phyloP scores from a whole-genome alignment of 1,140 invertebrate species.

The Drosophila orosa region DNA sequence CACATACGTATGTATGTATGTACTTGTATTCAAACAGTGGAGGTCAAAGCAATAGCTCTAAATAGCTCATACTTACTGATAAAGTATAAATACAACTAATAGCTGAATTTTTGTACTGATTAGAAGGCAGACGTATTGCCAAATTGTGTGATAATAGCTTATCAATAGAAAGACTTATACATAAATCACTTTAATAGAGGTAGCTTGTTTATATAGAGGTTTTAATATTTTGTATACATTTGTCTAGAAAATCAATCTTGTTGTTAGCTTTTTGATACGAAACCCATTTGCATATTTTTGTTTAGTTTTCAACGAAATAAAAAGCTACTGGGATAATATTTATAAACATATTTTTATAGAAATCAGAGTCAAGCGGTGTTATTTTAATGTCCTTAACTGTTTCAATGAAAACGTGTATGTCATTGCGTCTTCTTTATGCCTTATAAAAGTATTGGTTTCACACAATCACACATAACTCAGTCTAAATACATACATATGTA shows the following conservation, averaged over 20 bases:
- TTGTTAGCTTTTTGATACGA: not conserved
- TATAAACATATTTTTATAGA: not conserved
- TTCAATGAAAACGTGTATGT: slow-evolving; percentile 7
- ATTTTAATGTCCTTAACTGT: slow-evolving; percentile 5
- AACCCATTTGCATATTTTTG: not conserved
- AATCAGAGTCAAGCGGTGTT: not conserved
- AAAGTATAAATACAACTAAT: not conserved
- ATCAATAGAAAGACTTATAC: not conserved
- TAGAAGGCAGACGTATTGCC: not conserved
- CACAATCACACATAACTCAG: not conserved
- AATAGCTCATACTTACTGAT: not conserved
- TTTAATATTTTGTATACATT: not conserved
- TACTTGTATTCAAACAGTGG: slow-evolving; percentile 1
- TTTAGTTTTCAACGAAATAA: not conserved
- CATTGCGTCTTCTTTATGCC: not conserved
- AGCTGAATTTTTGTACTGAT: not conserved
- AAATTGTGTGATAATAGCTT: not conserved
- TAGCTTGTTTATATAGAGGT: not conserved
- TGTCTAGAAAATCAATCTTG: not conserved
- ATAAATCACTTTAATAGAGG: not conserved
- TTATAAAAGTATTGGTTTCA: slow-evolving; percentile 4
- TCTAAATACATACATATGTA: too few relatives aligned
- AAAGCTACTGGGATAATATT: not conserved
- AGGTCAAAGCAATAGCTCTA: slow-evolving; percentile 1
- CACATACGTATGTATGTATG: slow-evolving; percentile 8